Evolutionary conservation across 2,113 vertebrate genomes (phyloP).

Genomic region (Semicossyphus pulcher): DNA sequence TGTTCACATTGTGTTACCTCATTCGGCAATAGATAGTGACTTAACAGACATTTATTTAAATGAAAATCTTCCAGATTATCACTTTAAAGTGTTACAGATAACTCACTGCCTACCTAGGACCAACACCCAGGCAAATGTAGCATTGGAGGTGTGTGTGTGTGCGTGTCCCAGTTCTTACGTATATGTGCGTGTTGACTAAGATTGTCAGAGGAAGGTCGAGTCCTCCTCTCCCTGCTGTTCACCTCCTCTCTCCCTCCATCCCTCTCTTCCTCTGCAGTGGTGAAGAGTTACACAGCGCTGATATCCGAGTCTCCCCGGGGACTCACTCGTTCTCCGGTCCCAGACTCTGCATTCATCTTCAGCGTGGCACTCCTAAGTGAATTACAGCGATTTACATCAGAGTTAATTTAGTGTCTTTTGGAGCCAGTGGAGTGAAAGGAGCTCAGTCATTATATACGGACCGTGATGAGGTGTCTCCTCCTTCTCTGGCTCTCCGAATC

Average conservation of each 20-base stretch:
- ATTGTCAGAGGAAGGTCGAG: conserved; percentile 40
- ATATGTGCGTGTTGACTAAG: background rate
- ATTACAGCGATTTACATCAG: conserved; percentile 43
- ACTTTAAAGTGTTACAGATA: too few species aligned
- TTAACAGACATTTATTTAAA: too few species aligned
- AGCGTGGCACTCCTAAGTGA: conserved; percentile 20
- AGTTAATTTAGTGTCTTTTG: conserved; percentile 37
- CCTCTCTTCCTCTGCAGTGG: conserved; percentile 56
- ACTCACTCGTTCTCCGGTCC: conserved; percentile 56
- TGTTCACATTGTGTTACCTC: too few species aligned
- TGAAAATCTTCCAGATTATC: too few species aligned
- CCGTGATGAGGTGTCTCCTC: conserved; percentile 14
- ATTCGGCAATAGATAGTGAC: too few species aligned
- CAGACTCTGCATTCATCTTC: conserved; percentile 45
- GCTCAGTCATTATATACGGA: conserved; percentile 19
- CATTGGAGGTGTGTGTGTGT: conserved; percentile 1
- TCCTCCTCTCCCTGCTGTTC: conserved; percentile 36
- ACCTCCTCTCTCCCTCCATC: conserved; percentile 16
- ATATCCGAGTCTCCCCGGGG: conserved; percentile 60
- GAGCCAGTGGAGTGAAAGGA: conserved; percentile 9
- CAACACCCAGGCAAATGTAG: conserved; percentile 47
- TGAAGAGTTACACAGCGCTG: conserved; percentile 64
- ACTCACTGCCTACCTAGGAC: conserved; percentile 50
- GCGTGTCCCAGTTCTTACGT: conserved; percentile 25
- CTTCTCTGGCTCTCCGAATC: background rate